Percentiles rank a stretch among this genome's conserved stretches.
phyloP scores from a whole-genome alignment of 2,113 vertebrate genomes.

The Chloroceryle aenea region DNA sequence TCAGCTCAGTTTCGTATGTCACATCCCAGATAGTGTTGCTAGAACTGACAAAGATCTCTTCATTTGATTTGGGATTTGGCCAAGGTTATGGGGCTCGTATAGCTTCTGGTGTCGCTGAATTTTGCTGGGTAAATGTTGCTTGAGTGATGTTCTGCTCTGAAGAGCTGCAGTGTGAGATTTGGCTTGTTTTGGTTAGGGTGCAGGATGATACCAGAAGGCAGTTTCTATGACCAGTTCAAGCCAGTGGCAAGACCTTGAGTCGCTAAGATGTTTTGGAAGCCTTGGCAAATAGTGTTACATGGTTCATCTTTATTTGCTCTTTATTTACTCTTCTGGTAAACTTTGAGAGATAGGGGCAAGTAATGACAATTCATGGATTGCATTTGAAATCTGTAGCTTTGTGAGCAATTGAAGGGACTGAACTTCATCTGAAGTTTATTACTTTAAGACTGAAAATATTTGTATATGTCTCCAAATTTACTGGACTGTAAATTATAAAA shows the following conservation, averaged over 20 bases:
- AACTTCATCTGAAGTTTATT: background rate
- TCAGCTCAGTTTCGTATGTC: rapidly evolving
- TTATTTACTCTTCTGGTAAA: background rate
- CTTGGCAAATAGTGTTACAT: background rate
- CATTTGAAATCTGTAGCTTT: background rate
- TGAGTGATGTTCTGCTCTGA: background rate
- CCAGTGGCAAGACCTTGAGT: background rate
- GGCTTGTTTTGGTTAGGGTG: background rate
- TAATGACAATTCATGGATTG: background rate
- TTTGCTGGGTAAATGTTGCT: background rate
- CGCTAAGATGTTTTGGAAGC: background rate
- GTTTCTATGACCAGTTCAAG: background rate
- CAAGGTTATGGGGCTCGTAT: background rate
- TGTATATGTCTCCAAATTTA: background rate
- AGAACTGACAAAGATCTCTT: background rate
- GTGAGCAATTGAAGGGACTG: background rate
- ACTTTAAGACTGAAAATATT: background rate
- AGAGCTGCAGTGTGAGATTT: background rate
- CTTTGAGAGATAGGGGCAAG: background rate
- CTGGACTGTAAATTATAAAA: background rate
- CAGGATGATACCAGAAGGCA: background rate
- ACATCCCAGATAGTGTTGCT: background rate
- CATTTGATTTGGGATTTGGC: background rate
- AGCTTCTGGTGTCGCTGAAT: background rate
- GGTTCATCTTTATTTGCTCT: background rate